phyloP scores from a whole-genome alignment of 2,797 vertebrate species.

The Merluccius polli region DNA sequence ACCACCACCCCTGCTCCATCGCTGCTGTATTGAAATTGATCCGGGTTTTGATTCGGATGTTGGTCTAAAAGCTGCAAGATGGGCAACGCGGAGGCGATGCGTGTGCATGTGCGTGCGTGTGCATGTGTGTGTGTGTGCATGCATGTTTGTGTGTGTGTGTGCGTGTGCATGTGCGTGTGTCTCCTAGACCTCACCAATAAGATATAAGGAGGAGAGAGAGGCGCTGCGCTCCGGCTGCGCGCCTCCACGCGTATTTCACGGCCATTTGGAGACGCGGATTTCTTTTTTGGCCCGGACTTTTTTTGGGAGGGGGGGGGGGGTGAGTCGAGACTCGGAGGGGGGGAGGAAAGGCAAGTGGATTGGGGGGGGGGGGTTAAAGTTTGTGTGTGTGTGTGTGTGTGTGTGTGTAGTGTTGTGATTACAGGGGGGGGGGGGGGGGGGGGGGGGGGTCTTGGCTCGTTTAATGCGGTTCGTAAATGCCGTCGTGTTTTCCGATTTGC shows the following conservation, averaged over 20 bases:
- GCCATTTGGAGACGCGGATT: no score
- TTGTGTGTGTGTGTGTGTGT: not conserved
- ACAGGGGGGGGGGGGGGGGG: no score
- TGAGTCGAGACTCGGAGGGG: not conserved
- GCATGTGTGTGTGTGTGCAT: no score
- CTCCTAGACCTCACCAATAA: no score
- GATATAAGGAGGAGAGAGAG: no score
- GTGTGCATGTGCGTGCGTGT: not conserved
- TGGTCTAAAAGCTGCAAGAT: not conserved
- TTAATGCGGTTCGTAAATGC: not conserved
- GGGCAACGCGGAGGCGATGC: not conserved
- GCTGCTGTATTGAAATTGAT: not conserved
- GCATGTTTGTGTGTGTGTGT: not conserved
- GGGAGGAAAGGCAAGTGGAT: not conserved
- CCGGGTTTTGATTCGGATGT: not conserved
- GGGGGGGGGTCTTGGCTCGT: not conserved
- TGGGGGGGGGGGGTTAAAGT: no score
- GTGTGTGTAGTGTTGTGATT: no score
- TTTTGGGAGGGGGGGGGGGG: no score
- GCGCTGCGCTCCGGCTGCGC: no score
- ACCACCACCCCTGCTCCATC: not conserved
- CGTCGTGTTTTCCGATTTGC: not conserved
- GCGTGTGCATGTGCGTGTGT: no score
- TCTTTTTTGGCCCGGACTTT: no score
- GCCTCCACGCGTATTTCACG: no score